Conservation (phyloP, 2,113 vertebrate species). For the Oncorhynchus mykiss region DNA sequence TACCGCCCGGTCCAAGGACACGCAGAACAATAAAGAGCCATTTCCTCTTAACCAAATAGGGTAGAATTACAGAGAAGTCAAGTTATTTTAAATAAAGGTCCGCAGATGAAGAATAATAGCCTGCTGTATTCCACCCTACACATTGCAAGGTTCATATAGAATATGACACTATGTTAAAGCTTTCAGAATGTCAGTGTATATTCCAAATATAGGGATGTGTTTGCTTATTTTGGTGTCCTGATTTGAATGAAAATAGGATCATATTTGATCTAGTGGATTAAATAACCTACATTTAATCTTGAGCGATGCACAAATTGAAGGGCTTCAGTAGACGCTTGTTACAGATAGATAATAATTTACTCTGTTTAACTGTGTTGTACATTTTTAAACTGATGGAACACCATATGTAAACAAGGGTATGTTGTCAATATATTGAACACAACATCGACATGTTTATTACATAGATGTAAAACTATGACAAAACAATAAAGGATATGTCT, state of each 20-base stretch:
- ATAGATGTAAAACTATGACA: no score
- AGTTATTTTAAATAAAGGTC: constrained; percentile 12
- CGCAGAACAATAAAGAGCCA: constrained; percentile 63
- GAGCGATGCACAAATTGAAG: no score
- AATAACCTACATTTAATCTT: no score
- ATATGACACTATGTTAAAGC: not conserved
- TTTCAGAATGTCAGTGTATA: no score
- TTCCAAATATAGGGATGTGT: not conserved
- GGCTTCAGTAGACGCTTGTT: no score
- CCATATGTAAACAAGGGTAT: not conserved
- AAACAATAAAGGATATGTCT: no score
- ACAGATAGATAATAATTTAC: no score
- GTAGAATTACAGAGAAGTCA: constrained; percentile 45
- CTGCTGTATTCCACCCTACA: not conserved
- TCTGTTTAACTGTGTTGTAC: not conserved
- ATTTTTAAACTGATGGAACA: not conserved
- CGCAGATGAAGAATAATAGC: constrained; percentile 8
- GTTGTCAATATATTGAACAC: not conserved
- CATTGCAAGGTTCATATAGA: not conserved
- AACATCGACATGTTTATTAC: not conserved
- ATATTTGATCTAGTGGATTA: not conserved
- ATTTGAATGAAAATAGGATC: not conserved
- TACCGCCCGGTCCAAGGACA: constrained; percentile 59
- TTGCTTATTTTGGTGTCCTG: not conserved
- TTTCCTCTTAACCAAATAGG: constrained; percentile 51